Percentiles rank a stretch among this genome's conserved stretches.
phyloP scores from a whole-genome alignment of 2,888 invertebrate species.

The Andrena camellia region DNA sequence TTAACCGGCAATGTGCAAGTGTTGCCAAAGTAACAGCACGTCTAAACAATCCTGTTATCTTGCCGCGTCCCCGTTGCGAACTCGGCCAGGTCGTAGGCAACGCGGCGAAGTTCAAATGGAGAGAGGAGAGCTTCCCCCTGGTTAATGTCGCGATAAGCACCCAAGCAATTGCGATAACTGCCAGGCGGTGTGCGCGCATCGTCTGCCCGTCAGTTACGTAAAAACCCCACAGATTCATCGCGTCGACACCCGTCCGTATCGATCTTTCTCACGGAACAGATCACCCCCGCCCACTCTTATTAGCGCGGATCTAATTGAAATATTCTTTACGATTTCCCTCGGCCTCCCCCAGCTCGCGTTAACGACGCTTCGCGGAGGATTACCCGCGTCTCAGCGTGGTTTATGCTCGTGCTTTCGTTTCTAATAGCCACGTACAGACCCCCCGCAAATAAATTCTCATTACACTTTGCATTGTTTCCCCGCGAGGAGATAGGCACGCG shows the following conservation, averaged over 20 bases:
- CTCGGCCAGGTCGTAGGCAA: conserved; percentile 67
- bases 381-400: background rate
- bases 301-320: conserved; percentile 4
- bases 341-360: background rate
- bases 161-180: conserved; percentile 54
- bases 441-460: conserved; percentile 49
- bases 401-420: background rate
- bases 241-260: background rate
- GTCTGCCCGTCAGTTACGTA: background rate
- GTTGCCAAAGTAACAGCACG: conserved; percentile 61
- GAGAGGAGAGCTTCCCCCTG: conserved; percentile 34
- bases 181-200: background rate
- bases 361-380: conserved; percentile 9
- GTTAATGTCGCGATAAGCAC: conserved; percentile 63
- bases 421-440: background rate
- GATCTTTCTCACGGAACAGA: background rate
- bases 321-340: conserved; percentile 11
- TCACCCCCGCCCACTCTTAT: background rate
- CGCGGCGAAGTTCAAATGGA: conserved; percentile 64
- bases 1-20: conserved; percentile 69
- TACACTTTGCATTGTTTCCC: conserved; percentile 57
- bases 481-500: conserved; percentile 54
- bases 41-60: conserved; percentile 71
- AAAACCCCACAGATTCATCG: background rate
- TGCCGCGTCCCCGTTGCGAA: conserved; percentile 61